These are phyloP conservation scores for Peromyscus aztecus DNA, from an alignment of 2,797 vertebrate species.

Conservation along the genomic window DNA sequence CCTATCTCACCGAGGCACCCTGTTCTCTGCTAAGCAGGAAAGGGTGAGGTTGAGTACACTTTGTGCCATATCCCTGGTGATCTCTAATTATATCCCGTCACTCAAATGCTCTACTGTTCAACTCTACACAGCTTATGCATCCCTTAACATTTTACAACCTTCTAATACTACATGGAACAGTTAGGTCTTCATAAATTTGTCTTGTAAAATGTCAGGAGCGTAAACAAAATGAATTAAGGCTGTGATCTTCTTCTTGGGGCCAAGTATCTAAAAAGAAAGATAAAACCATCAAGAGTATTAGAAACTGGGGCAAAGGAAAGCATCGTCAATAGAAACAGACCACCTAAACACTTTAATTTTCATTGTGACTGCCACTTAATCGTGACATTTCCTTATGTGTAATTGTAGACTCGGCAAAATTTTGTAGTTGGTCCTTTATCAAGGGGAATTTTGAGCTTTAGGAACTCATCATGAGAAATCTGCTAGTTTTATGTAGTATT, in stretches of 20 bases:
- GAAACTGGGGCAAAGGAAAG: conserved; percentile 17
- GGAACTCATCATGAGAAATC: neutral
- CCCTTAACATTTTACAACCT: conserved; percentile 76
- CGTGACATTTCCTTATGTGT: neutral
- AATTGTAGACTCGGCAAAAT: neutral
- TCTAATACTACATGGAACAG: conserved; percentile 74
- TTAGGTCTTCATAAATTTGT: conserved; percentile 71
- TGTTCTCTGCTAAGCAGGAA: conserved; percentile 85
- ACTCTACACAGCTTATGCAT: conserved; percentile 70
- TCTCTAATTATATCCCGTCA: conserved; percentile 87
- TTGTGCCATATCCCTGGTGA: conserved; percentile 83
- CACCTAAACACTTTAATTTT: conserved; percentile 48
- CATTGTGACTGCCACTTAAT: neutral
- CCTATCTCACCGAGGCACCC: conserved; percentile 81
- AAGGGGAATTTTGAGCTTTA: conserved; percentile 2
- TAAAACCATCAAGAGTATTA: conserved; percentile 4
- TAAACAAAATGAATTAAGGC: conserved; percentile 79
- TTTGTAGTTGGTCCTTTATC: neutral
- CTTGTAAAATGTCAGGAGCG: conserved; percentile 37
- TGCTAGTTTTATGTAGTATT: neutral
- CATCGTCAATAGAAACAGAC: neutral
- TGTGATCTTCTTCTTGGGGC: conserved; percentile 59
- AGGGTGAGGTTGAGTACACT: conserved; percentile 85
- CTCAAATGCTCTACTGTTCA: conserved; percentile 82
- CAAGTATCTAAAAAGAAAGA: conserved; percentile 54